Evolutionary conservation across 2,113 vertebrate genomes (phyloP).

Genomic region (Xenopus borealis): DNA sequence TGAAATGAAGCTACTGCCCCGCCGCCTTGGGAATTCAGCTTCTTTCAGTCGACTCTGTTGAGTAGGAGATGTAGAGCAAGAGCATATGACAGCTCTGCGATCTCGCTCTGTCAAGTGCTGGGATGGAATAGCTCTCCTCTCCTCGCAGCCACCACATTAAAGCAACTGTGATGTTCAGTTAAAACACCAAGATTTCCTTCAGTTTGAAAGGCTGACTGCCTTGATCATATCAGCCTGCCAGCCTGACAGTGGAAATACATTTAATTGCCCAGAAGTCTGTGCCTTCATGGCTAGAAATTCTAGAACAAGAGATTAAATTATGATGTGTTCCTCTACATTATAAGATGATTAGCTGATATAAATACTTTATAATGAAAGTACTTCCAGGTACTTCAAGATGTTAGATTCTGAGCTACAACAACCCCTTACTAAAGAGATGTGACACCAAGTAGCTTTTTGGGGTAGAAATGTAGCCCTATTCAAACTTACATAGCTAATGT

Average conservation of each 20-base stretch:
- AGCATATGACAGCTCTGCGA: conserved; percentile 15
- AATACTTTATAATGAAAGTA: too few species aligned
- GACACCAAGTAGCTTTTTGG: too few species aligned
- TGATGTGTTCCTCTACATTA: too few species aligned
- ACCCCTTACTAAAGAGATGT: too few species aligned
- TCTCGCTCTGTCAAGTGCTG: conserved; percentile 24
- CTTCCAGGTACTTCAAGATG: too few species aligned
- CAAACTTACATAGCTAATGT: too few species aligned
- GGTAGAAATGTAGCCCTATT: too few species aligned
- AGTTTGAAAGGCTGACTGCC: conserved; percentile 47
- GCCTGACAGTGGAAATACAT: conserved; percentile 22
- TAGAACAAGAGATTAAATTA: too few species aligned
- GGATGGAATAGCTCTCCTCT: conserved; percentile 18
- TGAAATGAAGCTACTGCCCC: background rate
- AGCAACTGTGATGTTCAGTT: conserved; percentile 49
- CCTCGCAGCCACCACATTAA: conserved; percentile 36
- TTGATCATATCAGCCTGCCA: conserved; percentile 44
- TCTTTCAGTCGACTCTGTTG: conserved; percentile 43
- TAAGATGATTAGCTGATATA: too few species aligned
- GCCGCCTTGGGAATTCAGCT: conserved; percentile 32
- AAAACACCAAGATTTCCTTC: conserved; percentile 31
- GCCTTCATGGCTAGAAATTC: conserved; percentile 49
- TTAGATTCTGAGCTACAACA: too few species aligned
- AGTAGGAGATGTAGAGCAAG: background rate
- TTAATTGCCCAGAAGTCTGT: conserved; percentile 53